Base-by-base conservation (phyloP, 2,113 vertebrate genomes). In the Perccottus glenii region DNA sequence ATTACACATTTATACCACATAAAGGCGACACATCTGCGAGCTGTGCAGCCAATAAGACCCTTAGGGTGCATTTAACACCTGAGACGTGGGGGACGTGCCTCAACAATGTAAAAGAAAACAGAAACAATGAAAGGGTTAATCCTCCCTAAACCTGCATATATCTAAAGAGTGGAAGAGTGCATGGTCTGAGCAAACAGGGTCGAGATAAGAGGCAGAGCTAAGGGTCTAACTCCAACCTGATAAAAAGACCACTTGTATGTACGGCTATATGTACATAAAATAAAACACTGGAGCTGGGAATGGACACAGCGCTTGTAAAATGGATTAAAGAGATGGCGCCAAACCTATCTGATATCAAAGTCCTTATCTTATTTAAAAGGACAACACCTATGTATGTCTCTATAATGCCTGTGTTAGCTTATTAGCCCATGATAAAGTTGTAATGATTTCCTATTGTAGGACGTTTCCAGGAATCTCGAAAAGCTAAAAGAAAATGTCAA, bases 191-290 rank as follows among this genome's bases (percentile, higher is more conserved):
- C 86, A 93, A 93, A 93, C 87, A 92, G 63, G 51, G 67, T 63
- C 50, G 46, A 62, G 91, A 93, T 93, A 92, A 92, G 85, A 72
- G 70, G 43, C 16, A 63, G 82, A 77, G 78, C 80, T 62, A 86
- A 90, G 90, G 92, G 92, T 93, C 92, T 85, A 93, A 93, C 88
- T 93, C 92, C 92, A 93, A 75, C 61, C 8, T 86, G 91, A 92
- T 92, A 93, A 91, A 85, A 72, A 72, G 65, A 76, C 60, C 67
- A 64, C 63, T 64, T 64, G 38, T 15, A 60, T 44, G 59, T 45
- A 56, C 4, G 56, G 50, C 59, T 62, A 27, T 58, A 55, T 9
- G 19, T 27, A 80, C 68, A 35, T 12, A 36, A 14, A 10, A 46
- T 27, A 35, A 12, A 11, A 60, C 11, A 16, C 58, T 9, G 32